A percentile compares a stretch with the other conserved stretches of the same genome.
phyloP scores from a whole-genome alignment of 1,140 invertebrate species.

The Diprion similis region DNA sequence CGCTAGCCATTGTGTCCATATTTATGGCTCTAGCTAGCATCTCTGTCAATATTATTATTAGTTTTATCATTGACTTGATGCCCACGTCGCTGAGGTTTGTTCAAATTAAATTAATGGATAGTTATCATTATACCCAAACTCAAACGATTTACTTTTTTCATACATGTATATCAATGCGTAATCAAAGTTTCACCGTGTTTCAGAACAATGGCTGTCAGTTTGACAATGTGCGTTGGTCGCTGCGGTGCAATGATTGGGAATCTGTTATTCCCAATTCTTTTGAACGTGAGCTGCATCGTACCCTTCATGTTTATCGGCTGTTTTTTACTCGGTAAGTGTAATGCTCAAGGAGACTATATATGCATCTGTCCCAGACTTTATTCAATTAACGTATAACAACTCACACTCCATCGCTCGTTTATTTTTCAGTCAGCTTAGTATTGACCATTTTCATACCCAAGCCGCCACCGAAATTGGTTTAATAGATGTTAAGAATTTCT shows the following conservation, averaged over 20 bases:
- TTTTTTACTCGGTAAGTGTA: conserved; percentile 55
- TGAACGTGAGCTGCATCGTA: conserved; percentile 53
- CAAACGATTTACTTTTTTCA: too few species aligned
- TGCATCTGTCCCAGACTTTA: too few species aligned
- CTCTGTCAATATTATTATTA: conserved; percentile 55
- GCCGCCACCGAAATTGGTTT: conserved; percentile 8
- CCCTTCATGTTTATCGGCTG: conserved; percentile 53
- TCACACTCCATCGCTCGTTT: background rate
- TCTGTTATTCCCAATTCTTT: conserved; percentile 59
- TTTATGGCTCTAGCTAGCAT: conserved; percentile 60
- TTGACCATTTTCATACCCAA: conserved; percentile 42
- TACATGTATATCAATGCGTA: too few species aligned
- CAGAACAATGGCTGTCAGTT: conserved; percentile 61
- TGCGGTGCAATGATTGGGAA: conserved; percentile 60
- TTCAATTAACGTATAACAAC: too few species aligned
- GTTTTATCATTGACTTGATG: conserved; percentile 61
- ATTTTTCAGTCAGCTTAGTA: conserved; percentile 41
- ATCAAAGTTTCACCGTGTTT: conserved; percentile 18
- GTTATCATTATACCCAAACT: too few species aligned
- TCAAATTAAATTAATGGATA: background rate
- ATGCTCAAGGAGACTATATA: too few species aligned
- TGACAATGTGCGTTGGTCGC: conserved; percentile 61
- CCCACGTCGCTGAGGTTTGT: conserved; percentile 57
- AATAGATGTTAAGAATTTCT: background rate
- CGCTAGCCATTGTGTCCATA: conserved; percentile 53